phyloP scores from a whole-genome alignment of 2,888 invertebrate genomes.

The Ichneumon xanthorius region DNA sequence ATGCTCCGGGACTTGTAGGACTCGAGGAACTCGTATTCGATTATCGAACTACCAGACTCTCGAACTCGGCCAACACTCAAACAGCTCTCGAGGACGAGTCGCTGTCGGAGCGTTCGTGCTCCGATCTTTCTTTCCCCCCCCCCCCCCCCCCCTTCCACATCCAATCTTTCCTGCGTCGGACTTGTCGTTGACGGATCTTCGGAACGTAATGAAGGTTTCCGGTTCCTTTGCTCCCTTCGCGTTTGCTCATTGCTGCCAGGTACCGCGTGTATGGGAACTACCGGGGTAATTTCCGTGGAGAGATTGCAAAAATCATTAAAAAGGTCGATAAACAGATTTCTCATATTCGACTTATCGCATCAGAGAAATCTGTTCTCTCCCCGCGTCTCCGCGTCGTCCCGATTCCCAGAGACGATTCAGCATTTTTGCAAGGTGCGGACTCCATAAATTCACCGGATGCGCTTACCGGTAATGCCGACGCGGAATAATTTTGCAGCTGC shows the following conservation, averaged over 20 bases:
- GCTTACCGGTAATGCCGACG: constrained; percentile 68
- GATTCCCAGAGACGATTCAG: constrained; percentile 1
- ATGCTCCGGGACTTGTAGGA: constrained; percentile 59
- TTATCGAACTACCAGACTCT: constrained; percentile 63
- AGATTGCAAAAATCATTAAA: not conserved
- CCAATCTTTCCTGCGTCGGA: constrained; percentile 1
- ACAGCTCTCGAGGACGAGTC: constrained; percentile 25
- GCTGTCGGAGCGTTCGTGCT: not conserved
- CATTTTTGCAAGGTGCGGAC: constrained; percentile 43
- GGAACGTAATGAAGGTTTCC: not conserved
- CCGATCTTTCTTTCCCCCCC: not conserved
- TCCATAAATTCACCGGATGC: constrained; percentile 6
- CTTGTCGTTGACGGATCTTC: not conserved
- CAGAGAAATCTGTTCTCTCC: not conserved
- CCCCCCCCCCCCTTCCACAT: not conserved
- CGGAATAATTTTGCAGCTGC: constrained; percentile 69
- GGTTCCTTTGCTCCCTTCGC: not conserved
- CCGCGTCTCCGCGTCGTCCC: not conserved
- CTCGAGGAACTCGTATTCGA: constrained; percentile 63
- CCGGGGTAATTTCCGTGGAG: not conserved
- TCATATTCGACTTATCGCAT: not conserved
- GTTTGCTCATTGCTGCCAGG: not conserved
- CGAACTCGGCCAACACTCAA: constrained; percentile 55
- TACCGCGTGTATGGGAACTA: not conserved
- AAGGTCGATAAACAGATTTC: not conserved